Conservation (phyloP, 2,888 invertebrate genomes). For the Drosophila quinaria region DNA sequence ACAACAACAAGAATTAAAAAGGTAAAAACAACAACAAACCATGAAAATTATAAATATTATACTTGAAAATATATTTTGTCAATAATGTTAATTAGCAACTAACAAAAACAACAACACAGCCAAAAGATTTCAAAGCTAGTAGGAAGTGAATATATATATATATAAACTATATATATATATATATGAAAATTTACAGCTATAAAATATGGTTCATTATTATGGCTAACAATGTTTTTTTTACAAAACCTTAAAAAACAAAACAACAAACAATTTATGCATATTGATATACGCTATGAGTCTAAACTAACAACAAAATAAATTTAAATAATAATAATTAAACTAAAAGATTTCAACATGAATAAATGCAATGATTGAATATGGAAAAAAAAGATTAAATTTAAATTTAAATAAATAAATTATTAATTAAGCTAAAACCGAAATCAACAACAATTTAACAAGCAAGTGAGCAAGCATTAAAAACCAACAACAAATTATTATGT, state of each 20-base stretch:
- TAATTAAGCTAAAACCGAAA: conserved; percentile 59
- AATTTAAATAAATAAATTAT: conserved; percentile 68
- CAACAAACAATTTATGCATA: conserved; percentile 67
- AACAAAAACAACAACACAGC: conserved; percentile 42
- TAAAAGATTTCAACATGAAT: background rate
- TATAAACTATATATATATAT: conserved; percentile 17
- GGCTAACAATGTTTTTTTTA: conserved; percentile 56
- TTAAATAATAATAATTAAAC: conserved; percentile 35
- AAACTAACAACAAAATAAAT: conserved; percentile 33
- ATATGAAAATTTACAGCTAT: conserved; percentile 41
- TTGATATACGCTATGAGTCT: conserved; percentile 73
- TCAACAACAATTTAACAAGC: conserved; percentile 49
- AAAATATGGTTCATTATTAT: conserved; percentile 70
- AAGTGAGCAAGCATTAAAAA: conserved; percentile 77
- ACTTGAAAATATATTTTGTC: conserved; percentile 65
- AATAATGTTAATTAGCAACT: conserved; percentile 80
- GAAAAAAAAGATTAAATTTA: conserved; percentile 40
- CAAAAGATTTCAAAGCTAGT: conserved; percentile 39
- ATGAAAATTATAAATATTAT: conserved; percentile 51
- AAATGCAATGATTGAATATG: conserved; percentile 26
- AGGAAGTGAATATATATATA: conserved; percentile 20
- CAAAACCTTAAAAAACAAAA: conserved; percentile 18
- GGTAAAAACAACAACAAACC: background rate
- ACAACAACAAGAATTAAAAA: background rate
- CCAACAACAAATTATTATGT: conserved; percentile 83